Base-by-base conservation (phyloP, 2,888 invertebrate genomes). In the Drosophila limbata region DNA sequence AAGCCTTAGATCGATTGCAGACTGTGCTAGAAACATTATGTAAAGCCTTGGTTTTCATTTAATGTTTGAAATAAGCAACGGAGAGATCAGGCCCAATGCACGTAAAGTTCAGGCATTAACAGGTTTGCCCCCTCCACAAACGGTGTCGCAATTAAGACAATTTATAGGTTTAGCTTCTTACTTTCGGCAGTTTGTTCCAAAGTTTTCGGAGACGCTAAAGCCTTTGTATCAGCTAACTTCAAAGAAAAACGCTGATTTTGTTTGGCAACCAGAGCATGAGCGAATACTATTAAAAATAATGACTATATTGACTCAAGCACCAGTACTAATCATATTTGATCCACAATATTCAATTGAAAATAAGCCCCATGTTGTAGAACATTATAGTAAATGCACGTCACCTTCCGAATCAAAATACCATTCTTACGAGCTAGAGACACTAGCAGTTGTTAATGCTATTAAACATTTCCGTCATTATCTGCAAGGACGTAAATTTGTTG, bases 1-100 rank as follows among this genome's bases (percentile, higher is more conserved):
- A 56, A 35, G 44, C 44, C 3, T 56, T 44, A 35, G 56, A 56
- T 4, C 33, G 55, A 28, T 42, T 55, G 28, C 31, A 15, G 3
- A 44, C 19, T 4, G 55, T 44, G 10, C 15, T 55, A 17, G 40
- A 53, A 17, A 42, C 53, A n/a, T 53, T 53, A 40, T 17, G 25
- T 25, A 25, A 45, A n/a, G 25, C 45, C n/a, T n/a, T n/a, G 25
- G 8, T 28, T 40, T 31, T 42, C 37, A 25, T 51, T 51, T 5
- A 17, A 28, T 21, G 9, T 53, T 53, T 31, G 53, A 42, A 17
- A 28, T 53, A 42, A 53, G 40, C 9, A 44, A 44, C 40, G 33
- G 42, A 44, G n/a, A 19, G 31, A 33, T 55, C 25, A 13, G 52
- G 1, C 15, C 25, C 10, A 52, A 52, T 39, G 10, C 52, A 28